These are phyloP conservation scores for Peromyscus leucopus DNA, from an alignment of 2,113 vertebrate species.

Conservation along the genomic window DNA sequence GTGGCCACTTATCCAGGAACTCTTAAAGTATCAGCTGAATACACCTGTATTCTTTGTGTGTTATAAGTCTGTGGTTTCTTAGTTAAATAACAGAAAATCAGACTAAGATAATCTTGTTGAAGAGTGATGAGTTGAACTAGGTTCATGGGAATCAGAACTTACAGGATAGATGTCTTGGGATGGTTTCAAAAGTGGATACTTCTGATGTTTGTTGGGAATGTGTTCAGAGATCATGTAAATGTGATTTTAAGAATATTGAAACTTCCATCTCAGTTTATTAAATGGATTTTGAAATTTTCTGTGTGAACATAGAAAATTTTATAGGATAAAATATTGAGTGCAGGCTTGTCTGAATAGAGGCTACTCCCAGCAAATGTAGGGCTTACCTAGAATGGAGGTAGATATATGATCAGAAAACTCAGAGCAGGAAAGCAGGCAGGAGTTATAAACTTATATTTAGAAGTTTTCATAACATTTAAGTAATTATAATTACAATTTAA, in stretches of 20 bases:
- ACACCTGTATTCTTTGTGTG: background rate
- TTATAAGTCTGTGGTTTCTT: background rate
- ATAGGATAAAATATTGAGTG: background rate
- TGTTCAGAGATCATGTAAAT: background rate
- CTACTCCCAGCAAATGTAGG: background rate
- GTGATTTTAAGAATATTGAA: background rate
- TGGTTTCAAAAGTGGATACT: background rate
- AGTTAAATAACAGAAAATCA: background rate
- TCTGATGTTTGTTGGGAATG: background rate
- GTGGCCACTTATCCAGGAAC: background rate
- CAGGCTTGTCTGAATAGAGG: background rate
- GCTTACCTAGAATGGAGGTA: background rate
- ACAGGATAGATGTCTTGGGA: background rate
- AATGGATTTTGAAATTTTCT: background rate
- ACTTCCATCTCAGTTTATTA: background rate
- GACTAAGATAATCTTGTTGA: background rate
- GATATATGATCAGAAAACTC: background rate
- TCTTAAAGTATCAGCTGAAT: background rate
- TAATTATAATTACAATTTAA: background rate
- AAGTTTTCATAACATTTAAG: background rate
- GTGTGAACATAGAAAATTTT: background rate
- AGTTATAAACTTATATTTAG: background rate
- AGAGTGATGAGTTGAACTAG: background rate
- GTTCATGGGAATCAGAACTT: background rate
- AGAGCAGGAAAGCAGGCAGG: background rate